phyloP scores from a whole-genome alignment of 2,888 invertebrate species.

The Pinctada fucata region DNA sequence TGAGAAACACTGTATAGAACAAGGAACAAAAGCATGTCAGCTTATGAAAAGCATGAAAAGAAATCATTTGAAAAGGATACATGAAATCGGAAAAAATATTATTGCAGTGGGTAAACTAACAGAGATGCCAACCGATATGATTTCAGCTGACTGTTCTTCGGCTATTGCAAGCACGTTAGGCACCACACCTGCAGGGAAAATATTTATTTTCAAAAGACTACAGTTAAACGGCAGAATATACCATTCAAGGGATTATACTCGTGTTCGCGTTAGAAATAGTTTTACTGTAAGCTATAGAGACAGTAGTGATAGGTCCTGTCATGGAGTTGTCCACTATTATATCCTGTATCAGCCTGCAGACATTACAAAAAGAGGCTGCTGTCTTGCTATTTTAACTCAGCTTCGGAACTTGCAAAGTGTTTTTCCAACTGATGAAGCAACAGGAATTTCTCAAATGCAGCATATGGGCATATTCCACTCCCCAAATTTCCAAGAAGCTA shows the following conservation, averaged over 20 bases:
- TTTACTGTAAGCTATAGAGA: slow-evolving; percentile 5
- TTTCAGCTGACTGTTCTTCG: not conserved
- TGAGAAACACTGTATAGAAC: slow-evolving; percentile 7
- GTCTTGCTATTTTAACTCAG: slow-evolving; percentile 15
- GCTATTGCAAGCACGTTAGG: not conserved
- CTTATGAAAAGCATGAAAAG: slow-evolving; percentile 18
- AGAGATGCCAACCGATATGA: not conserved
- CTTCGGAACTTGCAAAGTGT: too few relatives aligned
- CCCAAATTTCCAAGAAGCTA: not conserved
- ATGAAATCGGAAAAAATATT: not conserved
- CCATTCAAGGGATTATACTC: slow-evolving; percentile 25
- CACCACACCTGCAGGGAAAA: not conserved
- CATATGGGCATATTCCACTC: slow-evolving; percentile 4
- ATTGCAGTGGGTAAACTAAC: slow-evolving; percentile 7
- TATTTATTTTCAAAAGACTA: slow-evolving; percentile 19
- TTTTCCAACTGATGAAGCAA: slow-evolving; percentile 18
- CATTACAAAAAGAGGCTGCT: too few relatives aligned
- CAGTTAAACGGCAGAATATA: not conserved
- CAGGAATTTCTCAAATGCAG: slow-evolving; percentile 7
- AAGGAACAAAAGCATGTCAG: slow-evolving; percentile 5
- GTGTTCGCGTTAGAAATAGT: slow-evolving; percentile 23
- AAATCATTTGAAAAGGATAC: not conserved
- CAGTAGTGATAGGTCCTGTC: not conserved
- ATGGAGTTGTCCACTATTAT: slow-evolving; percentile 10
- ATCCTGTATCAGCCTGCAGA: slow-evolving; percentile 1